Evolutionary conservation across 2,888 invertebrate species (phyloP).

Genomic region (Yponomeuta plumbellus): DNA sequence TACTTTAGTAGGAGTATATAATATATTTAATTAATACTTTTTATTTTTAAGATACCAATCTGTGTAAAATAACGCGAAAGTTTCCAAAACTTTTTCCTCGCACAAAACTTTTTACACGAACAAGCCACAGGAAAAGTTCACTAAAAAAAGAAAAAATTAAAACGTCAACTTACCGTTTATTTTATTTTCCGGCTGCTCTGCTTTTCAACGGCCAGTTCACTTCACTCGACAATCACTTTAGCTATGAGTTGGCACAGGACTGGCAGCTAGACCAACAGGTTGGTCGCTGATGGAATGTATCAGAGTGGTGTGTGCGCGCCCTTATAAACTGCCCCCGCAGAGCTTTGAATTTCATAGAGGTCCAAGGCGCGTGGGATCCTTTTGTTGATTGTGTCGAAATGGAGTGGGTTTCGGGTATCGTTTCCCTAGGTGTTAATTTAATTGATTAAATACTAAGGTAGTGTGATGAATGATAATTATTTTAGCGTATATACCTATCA

Average conservation of each 20-base stretch:
- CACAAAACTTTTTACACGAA: not conserved
- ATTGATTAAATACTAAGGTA: no score
- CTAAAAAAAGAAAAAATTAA: not conserved
- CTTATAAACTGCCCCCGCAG: slow-evolving; percentile 61
- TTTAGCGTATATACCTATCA: no score
- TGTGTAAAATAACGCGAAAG: not conserved
- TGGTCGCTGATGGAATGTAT: slow-evolving; percentile 9
- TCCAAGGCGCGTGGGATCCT: slow-evolving; percentile 45
- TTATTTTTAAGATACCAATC: no score
- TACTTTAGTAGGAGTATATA: no score
- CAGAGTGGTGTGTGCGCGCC: slow-evolving; percentile 30
- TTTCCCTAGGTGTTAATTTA: no score
- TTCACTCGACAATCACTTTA: not conserved
- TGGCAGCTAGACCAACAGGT: slow-evolving; percentile 8
- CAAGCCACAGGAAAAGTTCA: not conserved
- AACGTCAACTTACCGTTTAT: not conserved
- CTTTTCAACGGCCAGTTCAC: not conserved
- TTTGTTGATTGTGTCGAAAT: slow-evolving; percentile 8
- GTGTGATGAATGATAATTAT: no score
- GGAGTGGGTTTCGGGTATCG: no score
- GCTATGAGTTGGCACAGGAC: not conserved
- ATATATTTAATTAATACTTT: no score
- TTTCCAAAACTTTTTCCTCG: not conserved
- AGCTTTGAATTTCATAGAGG: slow-evolving; percentile 34
- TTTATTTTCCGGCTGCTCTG: not conserved